phyloP scores from a whole-genome alignment of 2,113 vertebrate genomes.

The Oryctolagus cuniculus region DNA sequence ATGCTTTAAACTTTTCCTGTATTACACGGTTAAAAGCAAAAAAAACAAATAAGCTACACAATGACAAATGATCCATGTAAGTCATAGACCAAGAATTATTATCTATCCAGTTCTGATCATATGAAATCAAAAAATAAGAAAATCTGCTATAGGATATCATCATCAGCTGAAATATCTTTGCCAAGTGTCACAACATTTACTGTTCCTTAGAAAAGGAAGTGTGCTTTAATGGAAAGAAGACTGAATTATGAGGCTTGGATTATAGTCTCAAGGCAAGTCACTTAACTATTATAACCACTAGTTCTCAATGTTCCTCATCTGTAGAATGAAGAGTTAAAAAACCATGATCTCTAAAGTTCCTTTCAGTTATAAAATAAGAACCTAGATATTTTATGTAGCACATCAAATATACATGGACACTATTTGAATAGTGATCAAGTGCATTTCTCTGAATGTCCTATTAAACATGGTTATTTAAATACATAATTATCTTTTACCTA shows the following conservation, averaged over 20 bases:
- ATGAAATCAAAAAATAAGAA: neutral
- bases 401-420: neutral
- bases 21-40: slow-evolving; percentile 41
- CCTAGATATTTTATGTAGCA: neutral
- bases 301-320: slow-evolving; percentile 17
- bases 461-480: neutral
- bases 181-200: neutral
- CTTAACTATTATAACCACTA: neutral
- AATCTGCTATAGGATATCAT: neutral
- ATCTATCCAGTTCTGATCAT: neutral
- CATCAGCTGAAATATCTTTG: neutral
- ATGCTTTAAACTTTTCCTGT: neutral
- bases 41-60: neutral
- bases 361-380: slow-evolving; percentile 5
- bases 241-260: neutral
- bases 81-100: neutral
- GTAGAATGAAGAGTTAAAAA: neutral
- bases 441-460: neutral
- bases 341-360: neutral
- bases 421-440: neutral
- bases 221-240: neutral
- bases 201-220: slow-evolving; percentile 23
- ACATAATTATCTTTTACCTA: slow-evolving; percentile 1
- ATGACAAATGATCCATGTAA: neutral
- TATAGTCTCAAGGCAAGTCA: neutral